A percentile compares a stretch with the other conserved stretches of the same genome.
Conservation (phyloP, 2,113 vertebrate species). For the Ginglymostoma cirratum region DNA sequence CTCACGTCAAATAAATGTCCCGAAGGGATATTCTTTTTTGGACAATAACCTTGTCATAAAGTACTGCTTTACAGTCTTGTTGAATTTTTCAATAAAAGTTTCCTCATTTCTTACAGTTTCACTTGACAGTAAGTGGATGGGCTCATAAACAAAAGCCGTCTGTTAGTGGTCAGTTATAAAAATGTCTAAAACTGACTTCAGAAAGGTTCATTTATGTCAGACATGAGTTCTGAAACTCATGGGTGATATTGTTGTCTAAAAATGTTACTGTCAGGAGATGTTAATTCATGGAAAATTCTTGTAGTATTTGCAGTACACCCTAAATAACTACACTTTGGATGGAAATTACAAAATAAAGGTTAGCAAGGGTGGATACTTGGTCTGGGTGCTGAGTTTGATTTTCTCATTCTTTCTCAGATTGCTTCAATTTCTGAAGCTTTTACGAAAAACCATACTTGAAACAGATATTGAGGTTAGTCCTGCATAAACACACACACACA, state of each 20-base stretch:
- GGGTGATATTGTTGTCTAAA: neutral
- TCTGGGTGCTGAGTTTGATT: neutral
- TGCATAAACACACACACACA: too few relatives aligned
- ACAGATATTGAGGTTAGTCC: neutral
- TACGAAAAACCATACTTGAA: neutral
- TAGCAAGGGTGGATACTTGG: too few relatives aligned
- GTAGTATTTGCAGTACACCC: neutral
- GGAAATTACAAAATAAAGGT: neutral
- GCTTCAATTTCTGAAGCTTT: neutral
- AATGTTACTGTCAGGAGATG: neutral
- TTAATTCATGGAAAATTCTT: neutral
- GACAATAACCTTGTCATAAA: neutral
- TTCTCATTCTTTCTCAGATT: neutral
- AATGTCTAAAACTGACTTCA: neutral
- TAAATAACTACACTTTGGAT: neutral
- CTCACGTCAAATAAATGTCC: neutral
- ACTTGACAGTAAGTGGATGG: neutral
- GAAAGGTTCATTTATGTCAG: neutral
- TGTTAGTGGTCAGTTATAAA: neutral
- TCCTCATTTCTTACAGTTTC: neutral
- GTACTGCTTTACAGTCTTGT: neutral
- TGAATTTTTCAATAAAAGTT: neutral
- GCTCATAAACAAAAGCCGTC: constrained; percentile 6
- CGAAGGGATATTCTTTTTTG: neutral
- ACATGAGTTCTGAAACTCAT: neutral